Evolutionary conservation across 1,140 invertebrate species (phyloP).

Genomic region (Neelides sp.): DNA sequence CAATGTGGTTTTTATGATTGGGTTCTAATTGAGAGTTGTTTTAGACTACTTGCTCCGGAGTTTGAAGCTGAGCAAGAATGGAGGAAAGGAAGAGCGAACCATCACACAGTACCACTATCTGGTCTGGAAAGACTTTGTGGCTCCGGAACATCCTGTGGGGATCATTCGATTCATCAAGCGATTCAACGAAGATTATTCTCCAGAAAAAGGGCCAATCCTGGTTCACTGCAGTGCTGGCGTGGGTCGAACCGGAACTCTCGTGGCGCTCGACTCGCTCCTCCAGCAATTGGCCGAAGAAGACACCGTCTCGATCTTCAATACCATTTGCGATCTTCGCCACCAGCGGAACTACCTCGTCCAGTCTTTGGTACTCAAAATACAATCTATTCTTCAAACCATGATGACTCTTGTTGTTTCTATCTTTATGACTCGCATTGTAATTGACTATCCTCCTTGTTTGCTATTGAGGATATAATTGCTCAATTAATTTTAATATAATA

Average conservation of each 20-base stretch:
- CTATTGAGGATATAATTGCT: not conserved
- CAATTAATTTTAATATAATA: not conserved
- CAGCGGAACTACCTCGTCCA: conserved; percentile 88
- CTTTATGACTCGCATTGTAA: not conserved
- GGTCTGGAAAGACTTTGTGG: conserved; percentile 88
- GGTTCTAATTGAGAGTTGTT: too few species aligned
- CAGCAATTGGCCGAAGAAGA: conserved; percentile 68
- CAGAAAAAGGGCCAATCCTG: conserved; percentile 61
- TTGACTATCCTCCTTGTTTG: not conserved
- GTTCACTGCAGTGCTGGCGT: conserved; percentile 88
- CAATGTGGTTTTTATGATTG: too few species aligned
- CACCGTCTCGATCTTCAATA: conserved; percentile 76
- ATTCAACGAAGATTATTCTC: conserved; percentile 72
- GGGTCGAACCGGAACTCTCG: conserved; percentile 78
- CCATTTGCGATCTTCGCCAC: conserved; percentile 72
- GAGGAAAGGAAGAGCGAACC: conserved; percentile 50
- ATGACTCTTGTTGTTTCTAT: not conserved
- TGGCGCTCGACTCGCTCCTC: conserved; percentile 74
- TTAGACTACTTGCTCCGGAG: conserved; percentile 70
- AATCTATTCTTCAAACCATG: too few species aligned
- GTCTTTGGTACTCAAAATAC: conserved; percentile 60
- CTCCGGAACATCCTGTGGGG: conserved; percentile 79
- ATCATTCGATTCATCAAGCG: conserved; percentile 79
- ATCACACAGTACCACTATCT: conserved; percentile 89
- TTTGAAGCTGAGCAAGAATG: conserved; percentile 48